phyloP scores from a whole-genome alignment of 2,888 invertebrate genomes.

The Anoncus sp. region DNA sequence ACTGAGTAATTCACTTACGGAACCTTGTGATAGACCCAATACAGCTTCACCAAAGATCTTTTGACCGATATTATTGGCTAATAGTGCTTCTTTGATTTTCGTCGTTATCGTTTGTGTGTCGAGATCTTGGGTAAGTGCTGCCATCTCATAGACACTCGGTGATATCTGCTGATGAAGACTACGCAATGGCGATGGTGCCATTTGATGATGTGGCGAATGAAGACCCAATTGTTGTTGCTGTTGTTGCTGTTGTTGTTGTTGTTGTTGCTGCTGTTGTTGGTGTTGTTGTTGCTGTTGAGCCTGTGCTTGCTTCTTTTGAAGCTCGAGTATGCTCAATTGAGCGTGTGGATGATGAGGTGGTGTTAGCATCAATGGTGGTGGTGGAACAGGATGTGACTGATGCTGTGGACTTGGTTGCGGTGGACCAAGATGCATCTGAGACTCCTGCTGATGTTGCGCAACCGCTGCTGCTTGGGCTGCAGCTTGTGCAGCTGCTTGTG shows the following conservation, averaged over 20 bases:
- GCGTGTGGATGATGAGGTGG: constrained; percentile 91
- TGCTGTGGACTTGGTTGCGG: constrained; percentile 80
- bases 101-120: constrained; percentile 98
- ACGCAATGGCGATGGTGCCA: constrained; percentile 87
- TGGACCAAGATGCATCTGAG: constrained; percentile 80
- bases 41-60: constrained; percentile 99
- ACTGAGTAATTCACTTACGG: constrained; percentile 98
- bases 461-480: constrained; percentile 77
- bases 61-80: constrained; percentile 99
- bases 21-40: constrained; percentile 97
- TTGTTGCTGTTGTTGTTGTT: constrained; percentile 82
- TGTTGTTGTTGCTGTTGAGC: constrained; percentile 84
- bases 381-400: constrained; percentile 80
- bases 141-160: constrained; percentile 99
- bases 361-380: constrained; percentile 88
- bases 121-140: constrained; percentile 97
- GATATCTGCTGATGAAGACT: constrained; percentile 93
- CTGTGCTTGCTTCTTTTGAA: constrained; percentile 86
- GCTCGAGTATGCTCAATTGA: constrained; percentile 87
- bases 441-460: constrained; percentile 80
- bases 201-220: constrained; percentile 87
- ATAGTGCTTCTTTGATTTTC: constrained; percentile 97
- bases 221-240: constrained; percentile 85
- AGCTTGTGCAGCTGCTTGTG: constrained; percentile 80
- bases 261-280: constrained; percentile 84